A percentile compares a stretch with the other conserved stretches of the same genome.
These are phyloP conservation scores for Ips nitidus DNA, from an alignment of 1,140 invertebrate species.

Conservation along the genomic window DNA sequence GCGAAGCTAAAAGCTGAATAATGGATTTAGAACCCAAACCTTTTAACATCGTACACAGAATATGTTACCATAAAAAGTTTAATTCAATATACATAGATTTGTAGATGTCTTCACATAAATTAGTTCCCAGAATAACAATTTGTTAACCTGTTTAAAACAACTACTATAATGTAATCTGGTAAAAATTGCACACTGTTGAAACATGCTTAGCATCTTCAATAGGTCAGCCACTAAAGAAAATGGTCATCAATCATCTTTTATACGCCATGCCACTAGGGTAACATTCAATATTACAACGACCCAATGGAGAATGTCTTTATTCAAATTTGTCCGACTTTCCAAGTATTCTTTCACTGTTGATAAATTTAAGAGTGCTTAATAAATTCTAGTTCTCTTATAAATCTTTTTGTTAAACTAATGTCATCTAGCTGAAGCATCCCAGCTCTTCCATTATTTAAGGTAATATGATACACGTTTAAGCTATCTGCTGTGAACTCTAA, in stretches of 20 bases:
- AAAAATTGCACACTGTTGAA: neutral
- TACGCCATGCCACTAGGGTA: neutral
- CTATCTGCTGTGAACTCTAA: too few relatives aligned
- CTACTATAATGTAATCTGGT: neutral
- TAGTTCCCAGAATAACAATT: neutral
- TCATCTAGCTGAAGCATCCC: too few relatives aligned
- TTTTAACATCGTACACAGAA: too few relatives aligned
- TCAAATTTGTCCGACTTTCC: slow-evolving; percentile 2
- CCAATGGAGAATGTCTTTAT: neutral
- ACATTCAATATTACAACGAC: slow-evolving; percentile 12
- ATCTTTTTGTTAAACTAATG: too few relatives aligned
- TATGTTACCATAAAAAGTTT: too few relatives aligned
- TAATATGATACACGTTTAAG: too few relatives aligned
- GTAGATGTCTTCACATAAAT: too few relatives aligned
- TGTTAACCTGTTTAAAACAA: neutral
- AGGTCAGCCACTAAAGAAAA: slow-evolving; percentile 4
- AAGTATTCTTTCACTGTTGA: neutral
- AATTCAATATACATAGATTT: too few relatives aligned
- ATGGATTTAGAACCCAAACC: neutral
- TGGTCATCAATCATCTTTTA: slow-evolving; percentile 9
- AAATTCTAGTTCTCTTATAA: too few relatives aligned
- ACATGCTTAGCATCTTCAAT: slow-evolving; percentile 2
- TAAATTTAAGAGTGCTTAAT: too few relatives aligned
- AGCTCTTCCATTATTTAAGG: too few relatives aligned
- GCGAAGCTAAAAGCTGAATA: neutral